Percentiles rank a stretch among this genome's conserved stretches.
Conservation (phyloP, 2,113 vertebrate species). For the Urocynchramus pylzowi region DNA sequence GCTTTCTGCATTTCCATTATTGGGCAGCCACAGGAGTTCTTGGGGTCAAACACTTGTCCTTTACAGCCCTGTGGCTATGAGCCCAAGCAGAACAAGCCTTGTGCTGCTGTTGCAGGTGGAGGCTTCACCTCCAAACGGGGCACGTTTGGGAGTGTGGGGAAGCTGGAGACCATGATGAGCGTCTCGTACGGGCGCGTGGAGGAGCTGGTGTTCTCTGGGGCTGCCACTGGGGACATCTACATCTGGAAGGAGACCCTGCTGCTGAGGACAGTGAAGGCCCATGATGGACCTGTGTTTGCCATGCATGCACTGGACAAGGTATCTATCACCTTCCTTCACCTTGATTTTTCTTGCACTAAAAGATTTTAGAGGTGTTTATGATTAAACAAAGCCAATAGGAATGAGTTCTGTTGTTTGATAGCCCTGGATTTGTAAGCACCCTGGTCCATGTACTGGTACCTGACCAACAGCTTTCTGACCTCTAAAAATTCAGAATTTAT, state of each 20-base stretch:
- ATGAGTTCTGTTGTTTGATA: not conserved
- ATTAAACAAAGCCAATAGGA: not conserved
- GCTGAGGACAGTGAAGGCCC: slow-evolving; percentile 92
- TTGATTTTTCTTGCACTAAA: not conserved
- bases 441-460: not conserved
- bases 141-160: slow-evolving; percentile 83
- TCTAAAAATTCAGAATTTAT: not conserved
- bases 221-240: slow-evolving; percentile 93
- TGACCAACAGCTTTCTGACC: not conserved
- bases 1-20: not conserved
- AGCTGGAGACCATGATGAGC: slow-evolving; percentile 95
- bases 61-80: not conserved
- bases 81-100: not conserved
- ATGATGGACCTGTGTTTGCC: slow-evolving; percentile 94
- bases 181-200: slow-evolving; percentile 88
- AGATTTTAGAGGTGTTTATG: not conserved
- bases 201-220: slow-evolving; percentile 91
- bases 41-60: not conserved
- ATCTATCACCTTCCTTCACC: not conserved
- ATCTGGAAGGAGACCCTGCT: slow-evolving; percentile 91
- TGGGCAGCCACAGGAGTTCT: not conserved
- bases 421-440: not conserved
- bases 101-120: slow-evolving; percentile 77
- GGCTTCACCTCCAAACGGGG: slow-evolving; percentile 93
- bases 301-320: slow-evolving; percentile 98